These are phyloP conservation scores for Aptenodytes patagonicus DNA, from an alignment of 2,113 vertebrate genomes.

Conservation along the genomic window DNA sequence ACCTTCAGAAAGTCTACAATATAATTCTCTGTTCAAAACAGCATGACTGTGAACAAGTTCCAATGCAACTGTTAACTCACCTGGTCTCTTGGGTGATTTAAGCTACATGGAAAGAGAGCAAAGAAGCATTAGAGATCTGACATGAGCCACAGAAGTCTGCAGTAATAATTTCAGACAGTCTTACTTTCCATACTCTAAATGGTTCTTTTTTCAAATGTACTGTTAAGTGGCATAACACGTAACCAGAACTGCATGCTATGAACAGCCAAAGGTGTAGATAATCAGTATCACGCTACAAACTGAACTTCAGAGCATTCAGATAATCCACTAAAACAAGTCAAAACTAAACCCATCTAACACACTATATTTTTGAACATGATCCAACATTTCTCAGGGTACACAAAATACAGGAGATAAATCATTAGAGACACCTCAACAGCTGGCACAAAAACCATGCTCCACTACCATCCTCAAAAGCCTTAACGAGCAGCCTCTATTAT, in stretches of 20 bases:
- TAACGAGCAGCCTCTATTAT: background rate
- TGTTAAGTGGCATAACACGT: background rate
- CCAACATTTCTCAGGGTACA: background rate
- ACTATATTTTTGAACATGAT: rapidly evolving
- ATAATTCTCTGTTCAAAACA: background rate
- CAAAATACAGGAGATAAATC: background rate
- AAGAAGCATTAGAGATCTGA: constrained; percentile 53
- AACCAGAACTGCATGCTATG: background rate
- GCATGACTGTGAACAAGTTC: background rate
- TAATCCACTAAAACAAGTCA: background rate
- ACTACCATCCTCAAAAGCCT: background rate
- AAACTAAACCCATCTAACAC: background rate
- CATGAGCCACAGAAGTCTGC: background rate
- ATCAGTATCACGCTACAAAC: background rate
- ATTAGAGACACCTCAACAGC: background rate
- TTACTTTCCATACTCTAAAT: background rate
- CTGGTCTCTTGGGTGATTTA: constrained; percentile 97
- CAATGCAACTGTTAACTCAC: constrained; percentile 71
- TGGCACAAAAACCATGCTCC: background rate
- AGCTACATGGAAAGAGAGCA: constrained; percentile 79
- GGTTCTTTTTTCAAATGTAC: background rate
- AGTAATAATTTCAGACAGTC: background rate
- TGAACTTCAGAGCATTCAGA: background rate
- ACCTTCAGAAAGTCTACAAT: background rate
- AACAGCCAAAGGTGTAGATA: background rate